These are phyloP conservation scores for Hipposideros larvatus DNA, from an alignment of 2,797 vertebrate species.

Conservation along the genomic window DNA sequence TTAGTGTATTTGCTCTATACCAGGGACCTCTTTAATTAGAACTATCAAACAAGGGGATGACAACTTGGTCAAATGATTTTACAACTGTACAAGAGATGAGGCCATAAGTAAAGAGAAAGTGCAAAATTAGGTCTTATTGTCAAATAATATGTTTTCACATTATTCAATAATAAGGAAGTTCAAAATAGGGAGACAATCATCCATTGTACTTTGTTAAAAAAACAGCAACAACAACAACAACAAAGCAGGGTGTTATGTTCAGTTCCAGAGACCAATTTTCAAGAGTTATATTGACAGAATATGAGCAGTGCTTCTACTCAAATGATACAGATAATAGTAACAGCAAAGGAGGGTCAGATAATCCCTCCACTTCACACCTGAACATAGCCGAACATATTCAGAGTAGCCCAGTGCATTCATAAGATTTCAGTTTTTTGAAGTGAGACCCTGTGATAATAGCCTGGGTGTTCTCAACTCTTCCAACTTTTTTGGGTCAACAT, in stretches of 20 bases:
- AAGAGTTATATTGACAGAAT: conserved; percentile 1
- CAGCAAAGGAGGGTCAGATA: neutral
- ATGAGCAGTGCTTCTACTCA: neutral
- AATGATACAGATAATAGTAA: conserved; percentile 18
- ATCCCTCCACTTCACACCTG: neutral
- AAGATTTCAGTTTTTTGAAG: conserved; percentile 5
- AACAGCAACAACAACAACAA: too few species aligned
- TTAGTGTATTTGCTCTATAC: neutral
- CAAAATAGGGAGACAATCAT: neutral
- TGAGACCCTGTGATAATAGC: neutral
- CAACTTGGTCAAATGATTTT: neutral
- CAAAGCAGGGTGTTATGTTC: neutral
- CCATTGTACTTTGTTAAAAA: neutral
- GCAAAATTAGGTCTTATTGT: neutral
- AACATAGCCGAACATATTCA: neutral
- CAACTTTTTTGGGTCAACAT: neutral
- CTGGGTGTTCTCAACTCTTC: neutral
- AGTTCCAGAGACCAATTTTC: neutral
- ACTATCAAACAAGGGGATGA: neutral
- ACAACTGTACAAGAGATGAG: neutral
- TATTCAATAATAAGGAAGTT: neutral
- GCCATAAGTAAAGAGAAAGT: neutral
- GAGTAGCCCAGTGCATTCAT: neutral
- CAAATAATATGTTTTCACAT: neutral
- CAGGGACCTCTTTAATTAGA: neutral